Evolutionary conservation across 2,797 vertebrate species (phyloP), one percentile per base, ranked within the genome.

Genomic region (Hydrocynus forskahlii): DNA sequence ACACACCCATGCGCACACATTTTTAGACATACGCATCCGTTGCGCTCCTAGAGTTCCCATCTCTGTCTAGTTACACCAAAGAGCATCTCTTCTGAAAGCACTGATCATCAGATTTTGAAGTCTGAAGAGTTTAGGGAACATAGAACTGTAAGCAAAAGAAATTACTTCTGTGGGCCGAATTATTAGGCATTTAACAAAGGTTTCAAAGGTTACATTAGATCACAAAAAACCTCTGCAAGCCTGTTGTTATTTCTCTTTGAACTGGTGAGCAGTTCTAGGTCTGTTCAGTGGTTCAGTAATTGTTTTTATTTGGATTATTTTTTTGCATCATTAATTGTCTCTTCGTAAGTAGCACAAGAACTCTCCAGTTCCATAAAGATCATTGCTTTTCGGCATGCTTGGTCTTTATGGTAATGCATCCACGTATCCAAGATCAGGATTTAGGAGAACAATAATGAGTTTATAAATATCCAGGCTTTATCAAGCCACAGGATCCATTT

Each of bases 171-270:
- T 86, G 86, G 59, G 17, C 80, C 68, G 78, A 78, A n/a, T 57
- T 10, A 82, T 83, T 68, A 40, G 84, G 81, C 83, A 81, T 86
- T 91, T 85, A 86, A 52, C 60, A 45, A 84, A 62, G 82, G 89
- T 91, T 91, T 84, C 80, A 62, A 64, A 79, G 91, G 89, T 92
- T 88, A 9, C 88, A 81, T 89, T 89, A 87, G 90, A 89, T 86
- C 86, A 85, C 17, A 43, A 21, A 79, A 92, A 92, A 93, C 89
- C 66, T 79, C 86, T 85, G 84, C 86, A 89, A 91, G 89, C 88
- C 86, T 88, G 88, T 92, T 90, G 91, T 91, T 87, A 85, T 87
- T 89, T 73, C 17, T 72, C 63, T 84, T 80, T 86, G 88, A 87
- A 89, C 89, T 83, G 75, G 14, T 68, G 86, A 83, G 82, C 86